Evolutionary conservation across 1,140 invertebrate genomes (phyloP), one percentile per base, ranked within the genome.

Genomic region (Macrobrachium nipponense): DNA sequence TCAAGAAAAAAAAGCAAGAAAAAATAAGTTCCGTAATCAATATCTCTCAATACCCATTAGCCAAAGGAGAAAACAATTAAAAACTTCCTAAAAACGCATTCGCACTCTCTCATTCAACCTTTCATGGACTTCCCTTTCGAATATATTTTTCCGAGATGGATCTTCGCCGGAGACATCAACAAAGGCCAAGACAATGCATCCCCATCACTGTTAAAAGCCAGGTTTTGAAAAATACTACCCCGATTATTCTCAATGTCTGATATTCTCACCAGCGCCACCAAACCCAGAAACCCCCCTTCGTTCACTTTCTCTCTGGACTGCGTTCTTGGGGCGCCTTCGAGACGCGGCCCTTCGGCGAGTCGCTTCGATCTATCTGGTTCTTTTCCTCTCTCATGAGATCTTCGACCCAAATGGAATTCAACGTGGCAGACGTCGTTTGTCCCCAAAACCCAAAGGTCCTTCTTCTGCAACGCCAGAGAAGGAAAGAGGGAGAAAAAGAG

Each of bases 191-290:
- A 85, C 82, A 85, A 85, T 85, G 76, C 82, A 85, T 14, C 82
- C 51, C 82, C 76, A 78, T 85, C 82, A 72, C 76, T 76, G 59
- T 83, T 83, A 83, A 83, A 83, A 83, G 82, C 82, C 82, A 83
- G 82, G 82, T 83, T 83, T 83, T 83, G 36, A 83, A 83, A 83
- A 83, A 83, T 83, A 36, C 18, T 83, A 58, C 82, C 73, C 73
- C 82, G 82, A 77, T 83, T 83, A 83, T 83, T 83, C 73, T 83
- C 72, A 64, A 77, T 66, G 82, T 83, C 82, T 76, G 82, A 83
- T 83, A 77, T 75, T 77, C 82, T 83, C 82, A 76, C 82, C 80
- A 81, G 23, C 64, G 17, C 20, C 64, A 51, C 43, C 79, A 20
- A 20, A 81, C 66, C n/a, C 15, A 27, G 20, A 64, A 43, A 64